Percentiles rank a stretch among this genome's conserved stretches.
Conservation (phyloP, 2,888 invertebrate genomes). For the Harpagoxenus sublaevis region DNA sequence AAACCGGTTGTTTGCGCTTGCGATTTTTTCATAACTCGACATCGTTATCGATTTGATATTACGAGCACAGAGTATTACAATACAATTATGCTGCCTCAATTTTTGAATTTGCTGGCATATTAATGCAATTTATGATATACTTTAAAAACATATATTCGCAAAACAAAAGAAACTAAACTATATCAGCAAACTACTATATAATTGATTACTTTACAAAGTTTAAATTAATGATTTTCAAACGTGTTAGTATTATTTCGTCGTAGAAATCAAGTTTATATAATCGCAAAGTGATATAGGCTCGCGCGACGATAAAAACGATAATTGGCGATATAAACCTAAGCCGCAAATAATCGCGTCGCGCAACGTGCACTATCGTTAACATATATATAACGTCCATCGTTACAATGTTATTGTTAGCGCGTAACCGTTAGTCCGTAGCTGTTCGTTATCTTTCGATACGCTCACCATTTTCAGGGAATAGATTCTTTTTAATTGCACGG, state of each 20-base stretch:
- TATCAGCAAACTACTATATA: neutral
- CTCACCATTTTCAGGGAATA: constrained; percentile 12
- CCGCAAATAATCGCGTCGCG: constrained; percentile 17
- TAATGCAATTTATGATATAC: neutral
- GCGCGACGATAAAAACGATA: constrained; percentile 66
- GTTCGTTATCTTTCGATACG: constrained; percentile 53
- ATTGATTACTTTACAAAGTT: neutral
- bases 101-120: neutral
- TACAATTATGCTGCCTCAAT: neutral
- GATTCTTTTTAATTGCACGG: constrained; percentile 44
- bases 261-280: constrained; percentile 19
- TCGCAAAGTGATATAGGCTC: constrained; percentile 25
- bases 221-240: neutral
- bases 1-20: neutral
- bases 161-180: neutral
- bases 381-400: constrained; percentile 21
- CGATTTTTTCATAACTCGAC: constrained; percentile 15
- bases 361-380: constrained; percentile 48
- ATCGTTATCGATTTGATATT: neutral
- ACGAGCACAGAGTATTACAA: neutral
- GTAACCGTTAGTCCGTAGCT: constrained; percentile 36
- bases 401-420: constrained; percentile 46
- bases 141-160: neutral
- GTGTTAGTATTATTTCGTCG: neutral
- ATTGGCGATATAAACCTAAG: constrained; percentile 55